Base-by-base conservation (phyloP, 2,113 vertebrate genomes). In the Isichthys henryi region DNA sequence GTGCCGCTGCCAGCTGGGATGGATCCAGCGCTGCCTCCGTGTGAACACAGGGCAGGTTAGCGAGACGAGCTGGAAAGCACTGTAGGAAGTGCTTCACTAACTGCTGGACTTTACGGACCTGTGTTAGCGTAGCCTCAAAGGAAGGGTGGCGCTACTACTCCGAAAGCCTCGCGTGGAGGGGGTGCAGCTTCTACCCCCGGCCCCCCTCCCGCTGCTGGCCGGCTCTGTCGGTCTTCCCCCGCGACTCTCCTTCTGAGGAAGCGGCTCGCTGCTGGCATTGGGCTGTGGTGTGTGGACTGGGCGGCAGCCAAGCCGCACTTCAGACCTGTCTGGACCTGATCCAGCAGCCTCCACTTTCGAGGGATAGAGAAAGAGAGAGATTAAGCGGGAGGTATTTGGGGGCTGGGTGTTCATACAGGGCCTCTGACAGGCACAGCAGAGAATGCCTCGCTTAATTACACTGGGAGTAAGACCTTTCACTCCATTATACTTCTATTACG, bases 391-490 rank as follows among this genome's bases (percentile, higher is more conserved):
- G 74, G 35, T 43, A 43, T 80, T 80, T 80, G 74, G 35, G 74
- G 74, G 74, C 74, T 80, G 31, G n/a, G 35, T 80, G 74, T 19
- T 17, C 74, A 43, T 80, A 21, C 8, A 43, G 13, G 35, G 74
- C n/a, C 74, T 80, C 35, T 80, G 74, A 43, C 74, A 80, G 74
- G 74, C 74, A 80, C 31, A 80, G 74, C 74, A 80, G 74, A 80
- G 74, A 19, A 80, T 0, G 35, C 35, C 74, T 80, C 0, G 74
- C 74, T 43, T 43, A 80, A 80, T 80, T 80, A 17, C 74, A 19
- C 15, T 43, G 15, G 35, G 35, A 80, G 35, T 7, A 43, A 80
- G 74, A 80, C 74, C 74, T 80, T 80, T 80, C 35, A 80, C 74
- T 80, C 74, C 74, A 39, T 80, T 80, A 43, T 7, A 17, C 5